Base-by-base conservation (phyloP, 64 coral and sea anemone species). In the Acropora yongei region DNA sequence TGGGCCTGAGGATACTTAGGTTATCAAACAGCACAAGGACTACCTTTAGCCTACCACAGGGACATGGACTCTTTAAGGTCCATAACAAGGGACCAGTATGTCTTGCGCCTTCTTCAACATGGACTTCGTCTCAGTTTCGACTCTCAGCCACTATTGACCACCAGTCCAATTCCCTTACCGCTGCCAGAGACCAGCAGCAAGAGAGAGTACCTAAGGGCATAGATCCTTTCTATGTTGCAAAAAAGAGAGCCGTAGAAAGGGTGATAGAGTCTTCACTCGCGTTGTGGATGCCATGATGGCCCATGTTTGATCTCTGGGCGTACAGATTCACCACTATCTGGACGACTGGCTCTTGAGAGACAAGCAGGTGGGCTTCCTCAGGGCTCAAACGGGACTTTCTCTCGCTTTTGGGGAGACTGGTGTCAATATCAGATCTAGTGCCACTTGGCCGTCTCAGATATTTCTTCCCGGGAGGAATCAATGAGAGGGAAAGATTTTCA, bases 371-470 rank as follows among this genome's bases (percentile, higher is more conserved):
- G 17, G 3, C 6, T 14, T 13, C 69, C n/a, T 73, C 69, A 39
- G 69, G 69, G 4, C 69, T 73, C 69, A 73, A 73, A 73, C 69
- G 30, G 48, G 49, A 80, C 41, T 16, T 60, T 57, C 80, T 82
- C 6, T 82, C 80, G 3, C 80, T 82, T 14, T 4, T 82, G 20
- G 16, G 80, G 50, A 47, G 77, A 61, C 51, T 82, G 2, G 51
- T 60, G 2, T 41, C 80, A 60, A 82, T 82, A 10, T 82, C 53
- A 82, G 17, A 82, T 44, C 18, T 82, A 19, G 41, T 41, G 19
- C 30, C 80, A 40, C 9, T 82, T 40, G 80, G 80, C 20, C n/a
- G 80, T 41, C 80, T 82, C n/a, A 82, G 80, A 82, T 82, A 82
- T 66, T 30, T 30, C 30, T 30, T 30, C 30, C 30, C 30, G 30